Evolutionary conservation across 2,113 vertebrate genomes (phyloP), one percentile per base, ranked within the genome.

Genomic region (Fulmarus glacialis): DNA sequence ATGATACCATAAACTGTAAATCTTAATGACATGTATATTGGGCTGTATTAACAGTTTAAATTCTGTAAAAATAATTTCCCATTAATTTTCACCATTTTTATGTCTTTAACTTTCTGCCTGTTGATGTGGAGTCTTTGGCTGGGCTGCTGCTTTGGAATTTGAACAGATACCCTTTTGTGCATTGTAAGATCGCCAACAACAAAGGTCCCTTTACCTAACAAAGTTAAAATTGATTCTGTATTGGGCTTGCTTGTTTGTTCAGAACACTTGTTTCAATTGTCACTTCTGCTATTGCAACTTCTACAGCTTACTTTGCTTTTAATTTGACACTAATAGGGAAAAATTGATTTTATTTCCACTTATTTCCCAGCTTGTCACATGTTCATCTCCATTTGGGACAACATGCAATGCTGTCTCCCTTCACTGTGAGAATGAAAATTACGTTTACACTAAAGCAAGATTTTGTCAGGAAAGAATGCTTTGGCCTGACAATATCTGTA

Each of bases 331-430:
- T 94, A 91, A 94, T 82, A 85, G 56, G 84, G 70, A 94, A 95
- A 94, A 94, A 88, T 88, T 93, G 73, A 91, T 94, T 97, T 97
- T 94, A 95, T 95, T 96, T 96, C 80, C 68, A 83, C 93, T 83
- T 89, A 92, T 63, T 97, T 96, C 77, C 83, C 53, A 64, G 40
- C 24, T 87, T 89, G 56, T 94, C 86, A 95, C 64, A 73, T 56
- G 47, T 71, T 87, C 30, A 1, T 92, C 92, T 94, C 81, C 60
- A 92, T 75, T 89, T 95, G 79, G 86, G 88, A 81, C 86, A 92
- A 53, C 34, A 63, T 11, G 13, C 11, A 27, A 43, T 64, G 38
- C 55, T 67, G 55, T 45, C 42, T 93, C 13, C 16, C 32, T 84
- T 87, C 34, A 68, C 23, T 23, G 20, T 23, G 68, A 78, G 64